phyloP scores from a whole-genome alignment of 37 sponge, comb jelly and placozoan genomes.

The Crambe crambe region DNA sequence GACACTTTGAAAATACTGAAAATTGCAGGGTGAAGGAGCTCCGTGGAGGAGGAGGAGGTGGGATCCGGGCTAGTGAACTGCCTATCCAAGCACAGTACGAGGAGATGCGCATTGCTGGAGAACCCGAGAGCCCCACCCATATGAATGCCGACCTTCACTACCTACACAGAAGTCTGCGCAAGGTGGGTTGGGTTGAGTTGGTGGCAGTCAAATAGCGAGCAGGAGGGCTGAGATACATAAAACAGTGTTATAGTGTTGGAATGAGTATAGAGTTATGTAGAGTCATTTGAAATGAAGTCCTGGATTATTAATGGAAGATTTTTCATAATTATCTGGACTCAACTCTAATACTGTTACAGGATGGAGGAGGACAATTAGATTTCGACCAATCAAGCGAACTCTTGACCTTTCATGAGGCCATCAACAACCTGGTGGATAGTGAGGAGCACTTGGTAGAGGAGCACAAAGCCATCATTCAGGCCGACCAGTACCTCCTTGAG shows the following conservation, averaged over 20 bases:
- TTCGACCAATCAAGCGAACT: slow-evolving; percentile 60
- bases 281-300: too few species aligned
- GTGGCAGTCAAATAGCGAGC: too few species aligned
- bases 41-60: background rate
- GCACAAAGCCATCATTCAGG: slow-evolving; percentile 74
- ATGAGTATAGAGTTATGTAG: too few species aligned
- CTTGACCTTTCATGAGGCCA: slow-evolving; percentile 88
- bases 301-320: too few species aligned
- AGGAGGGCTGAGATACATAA: too few species aligned
- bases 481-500: slow-evolving; percentile 64
- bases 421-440: slow-evolving; percentile 75
- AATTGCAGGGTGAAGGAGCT: slow-evolving; percentile 37
- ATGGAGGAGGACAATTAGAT: slow-evolving; percentile 14
- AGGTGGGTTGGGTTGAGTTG: background rate
- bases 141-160: slow-evolving; percentile 37
- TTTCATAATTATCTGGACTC: too few species aligned
- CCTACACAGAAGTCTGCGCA: slow-evolving; percentile 44
- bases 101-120: background rate
- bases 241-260: too few species aligned
- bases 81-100: background rate
- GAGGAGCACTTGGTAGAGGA: slow-evolving; percentile 90
- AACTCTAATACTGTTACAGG: too few species aligned
- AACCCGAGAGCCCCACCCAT: slow-evolving; percentile 2
- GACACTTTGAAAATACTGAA: background rate
- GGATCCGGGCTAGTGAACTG: background rate